Evolutionary conservation across 2,113 vertebrate genomes (phyloP).

Genomic region (Nerophis lumbriciformis): DNA sequence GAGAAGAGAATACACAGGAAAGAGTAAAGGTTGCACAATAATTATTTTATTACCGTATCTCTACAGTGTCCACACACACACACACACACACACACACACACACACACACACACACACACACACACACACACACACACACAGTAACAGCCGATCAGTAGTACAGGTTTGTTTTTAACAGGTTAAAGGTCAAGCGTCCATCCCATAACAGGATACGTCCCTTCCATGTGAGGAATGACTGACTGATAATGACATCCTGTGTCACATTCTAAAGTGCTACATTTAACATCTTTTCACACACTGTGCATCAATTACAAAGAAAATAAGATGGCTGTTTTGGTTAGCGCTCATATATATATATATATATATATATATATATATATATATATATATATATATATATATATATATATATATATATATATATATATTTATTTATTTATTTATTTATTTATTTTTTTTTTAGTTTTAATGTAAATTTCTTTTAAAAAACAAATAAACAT

Average conservation of each 20-base stretch:
- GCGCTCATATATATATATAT: no score
- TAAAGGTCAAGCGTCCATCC: constrained; percentile 41
- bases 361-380: no score
- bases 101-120: no score
- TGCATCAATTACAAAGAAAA: constrained; percentile 7
- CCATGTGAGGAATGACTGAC: neutral
- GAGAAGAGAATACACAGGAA: neutral
- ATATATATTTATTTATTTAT: no score
- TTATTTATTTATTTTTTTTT: no score
- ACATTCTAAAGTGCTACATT: constrained; percentile 56
- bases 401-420: no score
- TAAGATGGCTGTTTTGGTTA: neutral
- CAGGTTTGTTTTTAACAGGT: constrained; percentile 43
- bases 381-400: no score
- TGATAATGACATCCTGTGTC: constrained; percentile 1
- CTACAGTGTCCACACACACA: constrained; percentile 32
- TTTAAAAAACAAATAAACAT: constrained; percentile 5
- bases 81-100: no score
- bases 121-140: constrained; percentile 18
- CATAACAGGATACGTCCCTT: constrained; percentile 43
- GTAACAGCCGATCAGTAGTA: constrained; percentile 53
- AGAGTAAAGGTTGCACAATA: constrained; percentile 21
- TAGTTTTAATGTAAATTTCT: neutral
- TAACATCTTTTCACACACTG: constrained; percentile 18
- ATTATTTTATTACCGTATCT: constrained; percentile 63